Conservation (phyloP, 2,113 vertebrate genomes). For the Dromiciops gliroides region DNA sequence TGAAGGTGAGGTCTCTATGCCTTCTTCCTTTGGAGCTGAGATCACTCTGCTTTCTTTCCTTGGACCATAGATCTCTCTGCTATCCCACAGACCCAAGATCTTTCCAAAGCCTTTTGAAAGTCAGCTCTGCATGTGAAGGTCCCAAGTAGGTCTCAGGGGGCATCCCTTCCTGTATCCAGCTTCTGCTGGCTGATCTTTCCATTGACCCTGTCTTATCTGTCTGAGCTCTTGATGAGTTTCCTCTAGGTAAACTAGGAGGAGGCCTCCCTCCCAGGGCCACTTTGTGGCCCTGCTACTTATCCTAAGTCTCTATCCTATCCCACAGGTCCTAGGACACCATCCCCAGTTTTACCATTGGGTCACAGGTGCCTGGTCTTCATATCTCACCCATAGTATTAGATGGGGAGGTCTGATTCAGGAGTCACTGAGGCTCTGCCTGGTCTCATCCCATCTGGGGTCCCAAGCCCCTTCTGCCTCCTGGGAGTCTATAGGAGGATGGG, state of each 20-base stretch:
- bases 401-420: no score
- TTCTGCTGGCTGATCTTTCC: not conserved
- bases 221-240: not conserved
- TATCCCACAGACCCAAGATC: no score
- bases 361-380: no score
- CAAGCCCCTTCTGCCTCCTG: no score
- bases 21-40: no score
- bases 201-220: not conserved
- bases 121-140: not conserved
- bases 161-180: not conserved
- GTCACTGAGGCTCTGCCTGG: no score
- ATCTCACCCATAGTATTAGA: no score
- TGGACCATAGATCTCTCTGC: not conserved
- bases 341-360: no score
- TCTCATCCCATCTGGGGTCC: no score
- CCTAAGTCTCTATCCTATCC: not conserved
- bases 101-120: not conserved
- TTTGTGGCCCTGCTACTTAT: not conserved
- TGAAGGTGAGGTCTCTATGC: no score
- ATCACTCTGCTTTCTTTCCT: no score
- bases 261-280: not conserved
- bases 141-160: not conserved
- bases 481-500: no score
- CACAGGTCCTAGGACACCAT: not conserved
- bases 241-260: not conserved